These are phyloP conservation scores for Lasaia peninsularis DNA, from an alignment of 1,140 invertebrate genomes.

Conservation along the genomic window DNA sequence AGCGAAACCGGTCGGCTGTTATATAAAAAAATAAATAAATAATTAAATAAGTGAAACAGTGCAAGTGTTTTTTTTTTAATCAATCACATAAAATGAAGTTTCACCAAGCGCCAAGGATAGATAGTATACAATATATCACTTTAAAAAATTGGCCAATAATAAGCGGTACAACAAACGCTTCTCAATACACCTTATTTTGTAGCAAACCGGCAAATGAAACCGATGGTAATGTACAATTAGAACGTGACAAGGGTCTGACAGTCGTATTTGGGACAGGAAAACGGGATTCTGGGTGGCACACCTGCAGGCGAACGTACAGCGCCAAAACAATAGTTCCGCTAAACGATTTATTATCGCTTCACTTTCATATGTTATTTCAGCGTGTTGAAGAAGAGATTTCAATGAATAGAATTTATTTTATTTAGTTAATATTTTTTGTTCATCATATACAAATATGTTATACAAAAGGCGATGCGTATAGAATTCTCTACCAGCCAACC, in stretches of 20 bases:
- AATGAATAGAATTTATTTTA: no score
- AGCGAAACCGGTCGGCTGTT: no score
- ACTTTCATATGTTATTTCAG: conserved; percentile 8
- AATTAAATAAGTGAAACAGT: no score
- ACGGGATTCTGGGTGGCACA: conserved; percentile 38
- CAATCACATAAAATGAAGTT: no score
- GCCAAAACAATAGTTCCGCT: conserved; percentile 23
- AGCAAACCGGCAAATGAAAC: conserved; percentile 48
- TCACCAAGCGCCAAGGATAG: no score
- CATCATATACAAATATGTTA: no score
- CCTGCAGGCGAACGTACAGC: conserved; percentile 35
- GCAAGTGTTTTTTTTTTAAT: no score
- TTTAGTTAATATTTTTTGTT: no score
- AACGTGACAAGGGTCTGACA: conserved; percentile 69
- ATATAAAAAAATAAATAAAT: no score
- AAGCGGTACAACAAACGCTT: neutral
- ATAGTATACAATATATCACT: no score
- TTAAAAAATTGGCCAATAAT: neutral
- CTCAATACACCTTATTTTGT: neutral
- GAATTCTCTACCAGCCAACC: no score
- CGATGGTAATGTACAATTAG: conserved; percentile 70
- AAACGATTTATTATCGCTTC: conserved; percentile 30
- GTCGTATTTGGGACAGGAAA: conserved; percentile 62
- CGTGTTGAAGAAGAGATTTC: neutral
- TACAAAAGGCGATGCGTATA: no score